Evolutionary conservation across 2,113 vertebrate species (phyloP).

Genomic region (Clinocottus analis): DNA sequence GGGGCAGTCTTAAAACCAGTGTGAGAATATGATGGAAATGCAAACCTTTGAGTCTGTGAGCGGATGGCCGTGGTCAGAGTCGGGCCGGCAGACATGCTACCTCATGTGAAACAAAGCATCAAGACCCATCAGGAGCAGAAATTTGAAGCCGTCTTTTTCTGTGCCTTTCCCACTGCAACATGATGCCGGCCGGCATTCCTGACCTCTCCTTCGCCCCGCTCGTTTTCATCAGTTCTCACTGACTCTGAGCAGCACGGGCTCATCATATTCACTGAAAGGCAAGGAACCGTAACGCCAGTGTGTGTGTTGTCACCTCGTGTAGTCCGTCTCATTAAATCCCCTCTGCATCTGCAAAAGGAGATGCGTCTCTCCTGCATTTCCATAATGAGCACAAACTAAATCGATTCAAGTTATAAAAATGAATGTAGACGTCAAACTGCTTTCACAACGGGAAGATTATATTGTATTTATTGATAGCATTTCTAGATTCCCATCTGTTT

Average conservation of each 20-base stretch:
- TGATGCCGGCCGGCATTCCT: slow-evolving; percentile 35
- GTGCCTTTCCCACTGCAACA: slow-evolving; percentile 29
- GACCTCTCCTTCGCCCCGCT: slow-evolving; percentile 41
- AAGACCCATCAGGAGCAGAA: slow-evolving; percentile 23
- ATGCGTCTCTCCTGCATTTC: background rate
- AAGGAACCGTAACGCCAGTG: background rate
- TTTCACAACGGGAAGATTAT: background rate
- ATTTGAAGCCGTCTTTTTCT: slow-evolving; percentile 37
- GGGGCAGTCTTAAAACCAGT: background rate
- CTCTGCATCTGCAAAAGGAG: background rate
- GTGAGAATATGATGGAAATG: background rate
- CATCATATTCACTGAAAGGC: slow-evolving; percentile 16
- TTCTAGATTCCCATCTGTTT: background rate
- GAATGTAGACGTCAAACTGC: background rate
- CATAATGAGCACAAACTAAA: slow-evolving; percentile 8
- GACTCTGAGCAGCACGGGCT: slow-evolving; percentile 9
- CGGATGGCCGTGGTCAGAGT: background rate
- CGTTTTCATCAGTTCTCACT: slow-evolving; percentile 28
- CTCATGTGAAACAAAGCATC: slow-evolving; percentile 18
- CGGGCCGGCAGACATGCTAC: background rate
- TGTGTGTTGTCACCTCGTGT: slow-evolving; percentile 13
- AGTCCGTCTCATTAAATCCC: slow-evolving; percentile 13
- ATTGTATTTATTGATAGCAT: background rate
- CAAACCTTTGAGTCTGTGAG: background rate
- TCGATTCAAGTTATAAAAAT: background rate